phyloP scores from a whole-genome alignment of 1,140 invertebrate species.

The Sycophaga agraensis region DNA sequence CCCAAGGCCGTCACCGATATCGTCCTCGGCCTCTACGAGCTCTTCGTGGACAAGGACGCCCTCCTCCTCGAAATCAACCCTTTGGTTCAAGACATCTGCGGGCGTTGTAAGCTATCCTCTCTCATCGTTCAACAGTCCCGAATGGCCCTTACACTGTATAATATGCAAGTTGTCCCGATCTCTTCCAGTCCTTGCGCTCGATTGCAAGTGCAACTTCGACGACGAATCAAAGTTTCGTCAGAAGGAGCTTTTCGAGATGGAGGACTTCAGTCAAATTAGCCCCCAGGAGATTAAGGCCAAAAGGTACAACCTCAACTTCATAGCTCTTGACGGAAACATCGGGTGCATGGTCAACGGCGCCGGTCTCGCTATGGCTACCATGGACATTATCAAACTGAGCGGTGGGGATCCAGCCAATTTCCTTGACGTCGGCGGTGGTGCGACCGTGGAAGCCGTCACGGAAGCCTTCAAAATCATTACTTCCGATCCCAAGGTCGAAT shows the following conservation, averaged over 20 bases:
- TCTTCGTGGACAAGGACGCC: conserved; percentile 90
- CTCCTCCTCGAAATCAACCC: conserved; percentile 95
- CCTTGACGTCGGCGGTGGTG: conserved; percentile 92
- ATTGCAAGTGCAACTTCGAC: conserved; percentile 94
- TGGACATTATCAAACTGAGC: conserved; percentile 94
- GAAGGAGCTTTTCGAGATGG: conserved; percentile 81
- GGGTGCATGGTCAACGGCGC: conserved; percentile 91
- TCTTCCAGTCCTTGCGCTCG: conserved; percentile 81
- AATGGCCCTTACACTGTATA: too few relatives aligned
- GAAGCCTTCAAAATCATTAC: conserved; percentile 95
- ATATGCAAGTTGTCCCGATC: not conserved
- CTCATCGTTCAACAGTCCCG: too few relatives aligned
- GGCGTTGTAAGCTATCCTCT: conserved; percentile 68
- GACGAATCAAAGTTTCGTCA: conserved; percentile 95
- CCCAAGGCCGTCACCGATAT: conserved; percentile 75
- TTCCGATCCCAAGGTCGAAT: conserved; percentile 69
- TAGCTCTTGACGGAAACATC: conserved; percentile 90
- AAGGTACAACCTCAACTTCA: conserved; percentile 88
- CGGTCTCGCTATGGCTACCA: conserved; percentile 97
- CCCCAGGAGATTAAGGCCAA: conserved; percentile 76
- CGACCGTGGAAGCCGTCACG: conserved; percentile 86
- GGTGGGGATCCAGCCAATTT: conserved; percentile 96
- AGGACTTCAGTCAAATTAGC: conserved; percentile 92
- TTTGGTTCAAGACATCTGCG: conserved; percentile 87
- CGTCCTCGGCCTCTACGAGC: conserved; percentile 82